These are phyloP conservation scores for Malacoctenus gilli DNA, from an alignment of 2,797 vertebrate genomes.

Conservation along the genomic window DNA sequence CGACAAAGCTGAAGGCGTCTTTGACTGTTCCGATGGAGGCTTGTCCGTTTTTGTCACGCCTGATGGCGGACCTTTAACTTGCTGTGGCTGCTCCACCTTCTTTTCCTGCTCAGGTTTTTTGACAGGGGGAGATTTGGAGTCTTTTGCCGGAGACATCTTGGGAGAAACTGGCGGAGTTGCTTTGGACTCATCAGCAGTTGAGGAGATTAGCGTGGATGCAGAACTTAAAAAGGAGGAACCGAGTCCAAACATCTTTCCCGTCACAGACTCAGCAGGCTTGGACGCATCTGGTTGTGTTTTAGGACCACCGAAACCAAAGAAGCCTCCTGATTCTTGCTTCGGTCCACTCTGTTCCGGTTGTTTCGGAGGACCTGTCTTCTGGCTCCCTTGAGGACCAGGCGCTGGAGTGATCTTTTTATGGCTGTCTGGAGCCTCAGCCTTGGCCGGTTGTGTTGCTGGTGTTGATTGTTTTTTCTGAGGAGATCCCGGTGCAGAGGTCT, in stretches of 20 bases:
- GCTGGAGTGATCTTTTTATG: constrained; percentile 55
- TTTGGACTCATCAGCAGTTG: constrained; percentile 75
- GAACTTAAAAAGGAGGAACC: constrained; percentile 94
- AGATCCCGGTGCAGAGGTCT: constrained; percentile 66
- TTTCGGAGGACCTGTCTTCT: constrained; percentile 70
- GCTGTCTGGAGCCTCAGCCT: constrained; percentile 67
- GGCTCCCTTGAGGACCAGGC: constrained; percentile 62
- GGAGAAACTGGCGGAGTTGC: constrained; percentile 75
- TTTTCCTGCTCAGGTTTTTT: constrained; percentile 59
- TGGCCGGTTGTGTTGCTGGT: constrained; percentile 53
- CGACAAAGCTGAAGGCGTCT: constrained; percentile 49
- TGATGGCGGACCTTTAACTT: constrained; percentile 35
- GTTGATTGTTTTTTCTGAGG: constrained; percentile 58
- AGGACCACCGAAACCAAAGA: constrained; percentile 65
- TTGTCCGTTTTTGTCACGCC: constrained; percentile 58
- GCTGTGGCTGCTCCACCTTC: constrained; percentile 54
- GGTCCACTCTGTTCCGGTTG: constrained; percentile 51
- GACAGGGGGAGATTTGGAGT: constrained; percentile 40
- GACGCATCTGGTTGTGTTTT: constrained; percentile 78
- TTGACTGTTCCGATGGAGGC: constrained; percentile 41
- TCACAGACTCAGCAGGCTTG: constrained; percentile 87
- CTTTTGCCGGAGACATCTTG: constrained; percentile 71
- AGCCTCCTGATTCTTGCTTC: constrained; percentile 67
- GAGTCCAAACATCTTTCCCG: constrained; percentile 94
- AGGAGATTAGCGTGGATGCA: constrained; percentile 90